Evolutionary conservation across 2,888 invertebrate species (phyloP).

Genomic region (Synergus japonicus): DNA sequence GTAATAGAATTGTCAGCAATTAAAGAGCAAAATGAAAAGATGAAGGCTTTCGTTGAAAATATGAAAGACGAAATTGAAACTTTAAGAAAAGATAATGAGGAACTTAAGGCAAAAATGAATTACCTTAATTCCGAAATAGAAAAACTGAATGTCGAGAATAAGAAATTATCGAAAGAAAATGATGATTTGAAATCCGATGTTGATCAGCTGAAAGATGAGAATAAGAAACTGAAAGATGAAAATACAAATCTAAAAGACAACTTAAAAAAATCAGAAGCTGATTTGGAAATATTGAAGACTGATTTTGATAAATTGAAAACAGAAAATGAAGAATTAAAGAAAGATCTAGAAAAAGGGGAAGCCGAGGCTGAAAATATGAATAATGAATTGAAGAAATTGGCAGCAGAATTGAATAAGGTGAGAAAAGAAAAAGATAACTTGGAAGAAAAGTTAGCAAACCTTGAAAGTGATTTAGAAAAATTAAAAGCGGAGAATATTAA

Average conservation of each 20-base stretch:
- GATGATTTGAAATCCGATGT: neutral
- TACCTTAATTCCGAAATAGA: neutral
- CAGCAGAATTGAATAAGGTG: conserved; percentile 43
- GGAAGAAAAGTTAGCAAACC: neutral
- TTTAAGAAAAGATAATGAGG: conserved; percentile 52
- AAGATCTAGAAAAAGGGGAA: neutral
- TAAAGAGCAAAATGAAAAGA: conserved; percentile 42
- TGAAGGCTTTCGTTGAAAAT: conserved; percentile 21
- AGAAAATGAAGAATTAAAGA: conserved; percentile 15
- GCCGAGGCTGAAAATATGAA: conserved; percentile 35
- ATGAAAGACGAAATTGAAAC: conserved; percentile 45
- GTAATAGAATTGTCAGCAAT: neutral
- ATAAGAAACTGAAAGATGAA: neutral
- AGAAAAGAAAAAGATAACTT: conserved; percentile 43
- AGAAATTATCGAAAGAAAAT: neutral
- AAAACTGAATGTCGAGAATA: neutral
- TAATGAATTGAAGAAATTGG: conserved; percentile 47
- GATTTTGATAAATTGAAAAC: conserved; percentile 2
- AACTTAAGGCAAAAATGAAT: neutral
- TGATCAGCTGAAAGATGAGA: neutral
- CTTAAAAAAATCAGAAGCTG: conserved; percentile 35
- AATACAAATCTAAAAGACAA: conserved; percentile 38
- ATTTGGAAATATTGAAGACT: neutral
- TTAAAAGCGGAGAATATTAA: conserved; percentile 55
- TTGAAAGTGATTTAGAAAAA: conserved; percentile 44